Conservation (phyloP, 1,140 invertebrate genomes). For the Nautilus pompilius region DNA sequence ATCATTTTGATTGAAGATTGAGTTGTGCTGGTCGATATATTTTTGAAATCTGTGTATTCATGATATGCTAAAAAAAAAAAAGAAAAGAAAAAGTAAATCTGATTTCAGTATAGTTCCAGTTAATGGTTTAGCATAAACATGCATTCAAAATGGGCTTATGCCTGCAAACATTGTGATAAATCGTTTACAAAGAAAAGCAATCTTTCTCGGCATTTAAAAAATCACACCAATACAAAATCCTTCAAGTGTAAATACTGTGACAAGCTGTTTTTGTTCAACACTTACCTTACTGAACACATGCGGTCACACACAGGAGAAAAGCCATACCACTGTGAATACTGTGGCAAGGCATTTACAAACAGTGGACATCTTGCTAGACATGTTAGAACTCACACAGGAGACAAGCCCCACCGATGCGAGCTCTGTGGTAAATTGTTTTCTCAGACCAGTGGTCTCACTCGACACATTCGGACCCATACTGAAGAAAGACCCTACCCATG, state of each 20-base stretch:
- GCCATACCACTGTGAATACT: conserved; percentile 48
- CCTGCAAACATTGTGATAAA: conserved; percentile 76
- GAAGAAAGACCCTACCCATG: conserved; percentile 52
- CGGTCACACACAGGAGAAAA: conserved; percentile 62
- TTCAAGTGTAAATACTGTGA: conserved; percentile 72
- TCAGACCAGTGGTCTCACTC: conserved; percentile 79
- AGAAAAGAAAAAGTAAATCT: too few relatives aligned
- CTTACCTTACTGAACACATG: conserved; percentile 75
- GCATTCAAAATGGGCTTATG: conserved; percentile 16
- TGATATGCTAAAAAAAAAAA: too few relatives aligned
- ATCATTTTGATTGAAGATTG: too few relatives aligned
- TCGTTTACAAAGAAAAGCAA: conserved; percentile 87
- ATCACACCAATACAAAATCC: conserved; percentile 78
- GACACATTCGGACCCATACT: conserved; percentile 66
- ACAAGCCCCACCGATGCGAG: conserved; percentile 20
- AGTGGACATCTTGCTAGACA: conserved; percentile 20
- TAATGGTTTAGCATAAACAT: too few relatives aligned
- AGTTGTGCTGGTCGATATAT: too few relatives aligned
- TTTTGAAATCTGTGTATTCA: too few relatives aligned
- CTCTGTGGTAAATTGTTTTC: conserved; percentile 64
- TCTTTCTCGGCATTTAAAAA: conserved; percentile 72
- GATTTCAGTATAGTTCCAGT: too few relatives aligned
- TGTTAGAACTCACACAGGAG: conserved; percentile 16
- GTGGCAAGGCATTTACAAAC: conserved; percentile 49
- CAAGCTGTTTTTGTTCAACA: conserved; percentile 77